Conservation (phyloP, 2,113 vertebrate species). For the Hippocampus zosterae region DNA sequence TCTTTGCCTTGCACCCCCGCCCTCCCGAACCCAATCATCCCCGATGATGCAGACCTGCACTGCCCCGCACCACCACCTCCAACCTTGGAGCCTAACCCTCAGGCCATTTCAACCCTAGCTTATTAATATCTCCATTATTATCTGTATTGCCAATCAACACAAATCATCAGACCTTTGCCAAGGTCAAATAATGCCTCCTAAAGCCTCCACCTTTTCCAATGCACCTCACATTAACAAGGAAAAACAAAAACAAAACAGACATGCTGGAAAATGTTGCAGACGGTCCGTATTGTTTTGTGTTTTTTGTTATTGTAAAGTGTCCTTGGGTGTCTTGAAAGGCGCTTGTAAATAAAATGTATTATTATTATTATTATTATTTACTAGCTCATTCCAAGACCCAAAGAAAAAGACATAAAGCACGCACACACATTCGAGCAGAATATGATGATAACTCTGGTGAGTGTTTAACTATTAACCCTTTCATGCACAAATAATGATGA, state of each 20-base stretch:
- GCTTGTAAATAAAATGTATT: no score
- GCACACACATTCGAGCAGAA: conserved; percentile 4
- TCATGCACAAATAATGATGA: no score
- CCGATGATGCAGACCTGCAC: conserved; percentile 24
- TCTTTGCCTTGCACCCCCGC: conserved; percentile 24
- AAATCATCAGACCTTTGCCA: conserved; percentile 68
- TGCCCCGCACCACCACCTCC: conserved; percentile 14
- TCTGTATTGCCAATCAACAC: conserved; percentile 64
- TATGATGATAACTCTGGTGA: conserved; percentile 15
- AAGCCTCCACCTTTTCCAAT: conserved; percentile 31
- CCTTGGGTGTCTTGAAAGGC: no score
- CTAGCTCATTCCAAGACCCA: conserved; percentile 21
- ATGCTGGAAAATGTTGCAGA: conserved; percentile 35
- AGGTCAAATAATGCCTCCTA: conserved; percentile 63
- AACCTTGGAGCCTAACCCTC: conserved; percentile 49
- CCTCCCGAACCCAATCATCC: conserved; percentile 4
- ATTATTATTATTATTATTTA: no score
- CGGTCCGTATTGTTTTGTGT: no score
- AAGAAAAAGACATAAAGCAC: conserved; percentile 22
- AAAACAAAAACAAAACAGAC: conserved; percentile 19
- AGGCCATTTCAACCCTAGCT: conserved; percentile 52
- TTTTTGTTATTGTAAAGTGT: no score
- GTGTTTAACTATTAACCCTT: not conserved
- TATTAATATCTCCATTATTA: conserved; percentile 76
- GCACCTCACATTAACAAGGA: conserved; percentile 39